These are phyloP conservation scores for Rallus limicola DNA, from an alignment of 2,113 vertebrate species.

Conservation along the genomic window DNA sequence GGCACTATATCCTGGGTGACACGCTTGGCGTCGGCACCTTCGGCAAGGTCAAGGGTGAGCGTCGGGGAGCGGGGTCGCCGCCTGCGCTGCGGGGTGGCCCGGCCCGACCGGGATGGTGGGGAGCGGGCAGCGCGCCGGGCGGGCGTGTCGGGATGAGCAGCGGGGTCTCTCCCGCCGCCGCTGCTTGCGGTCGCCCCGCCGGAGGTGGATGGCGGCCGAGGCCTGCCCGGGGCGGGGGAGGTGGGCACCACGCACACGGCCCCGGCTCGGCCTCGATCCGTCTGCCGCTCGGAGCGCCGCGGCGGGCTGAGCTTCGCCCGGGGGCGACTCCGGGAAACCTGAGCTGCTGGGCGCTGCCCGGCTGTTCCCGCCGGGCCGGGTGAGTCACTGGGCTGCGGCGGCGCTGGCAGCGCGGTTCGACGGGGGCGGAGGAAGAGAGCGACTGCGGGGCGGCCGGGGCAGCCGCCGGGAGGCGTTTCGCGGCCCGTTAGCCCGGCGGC, in stretches of 20 bases:
- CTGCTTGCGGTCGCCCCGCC: not conserved
- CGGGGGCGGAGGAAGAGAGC: not conserved
- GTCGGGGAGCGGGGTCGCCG: not conserved
- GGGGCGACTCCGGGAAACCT: not conserved
- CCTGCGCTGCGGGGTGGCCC: too few species aligned
- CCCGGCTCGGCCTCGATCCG: not conserved
- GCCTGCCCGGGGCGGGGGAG: not conserved
- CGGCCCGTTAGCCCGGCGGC: too few species aligned
- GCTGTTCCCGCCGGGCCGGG: not conserved
- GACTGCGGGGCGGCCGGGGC: too few species aligned
- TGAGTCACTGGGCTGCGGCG: not conserved
- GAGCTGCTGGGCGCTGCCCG: not conserved
- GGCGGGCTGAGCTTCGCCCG: not conserved
- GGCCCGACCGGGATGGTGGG: not conserved
- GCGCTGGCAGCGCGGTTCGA: not conserved
- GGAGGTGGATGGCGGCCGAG: not conserved
- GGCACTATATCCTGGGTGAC: constrained; percentile 94
- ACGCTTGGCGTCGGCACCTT: constrained; percentile 96
- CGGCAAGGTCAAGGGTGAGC: constrained; percentile 95
- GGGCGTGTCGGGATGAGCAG: not conserved
- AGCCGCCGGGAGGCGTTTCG: not conserved
- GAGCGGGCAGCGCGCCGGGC: not conserved
- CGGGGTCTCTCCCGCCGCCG: too few species aligned
- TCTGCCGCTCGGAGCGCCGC: not conserved
- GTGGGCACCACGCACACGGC: too few species aligned